These are phyloP conservation scores for Drosophila setosimentum DNA, from an alignment of 2,888 invertebrate species.

Conservation along the genomic window DNA sequence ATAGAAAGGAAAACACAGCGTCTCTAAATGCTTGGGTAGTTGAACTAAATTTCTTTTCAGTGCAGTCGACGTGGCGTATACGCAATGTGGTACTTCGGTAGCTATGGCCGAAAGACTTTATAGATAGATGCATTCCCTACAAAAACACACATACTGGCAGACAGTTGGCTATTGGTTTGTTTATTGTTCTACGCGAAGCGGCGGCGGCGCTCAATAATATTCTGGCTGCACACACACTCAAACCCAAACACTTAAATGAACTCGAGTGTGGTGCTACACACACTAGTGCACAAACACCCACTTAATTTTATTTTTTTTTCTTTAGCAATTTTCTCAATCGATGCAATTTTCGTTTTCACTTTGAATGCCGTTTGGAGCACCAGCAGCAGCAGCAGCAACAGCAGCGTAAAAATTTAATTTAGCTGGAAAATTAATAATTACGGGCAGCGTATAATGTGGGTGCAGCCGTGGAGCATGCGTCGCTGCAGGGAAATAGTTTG, in stretches of 20 bases:
- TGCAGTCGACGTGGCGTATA: constrained; percentile 61
- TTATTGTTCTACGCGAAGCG: constrained; percentile 57
- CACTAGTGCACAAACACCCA: constrained; percentile 17
- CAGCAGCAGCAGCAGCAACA: constrained; percentile 12
- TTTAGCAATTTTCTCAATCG: constrained; percentile 65
- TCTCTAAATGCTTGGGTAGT: constrained; percentile 33
- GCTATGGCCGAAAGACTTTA: constrained; percentile 12
- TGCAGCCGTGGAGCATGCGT: constrained; percentile 66
- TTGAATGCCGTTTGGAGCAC: constrained; percentile 42
- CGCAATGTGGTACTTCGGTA: constrained; percentile 47
- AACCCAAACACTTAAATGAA: neutral
- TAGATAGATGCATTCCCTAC: constrained; percentile 2
- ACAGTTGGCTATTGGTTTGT: constrained; percentile 54
- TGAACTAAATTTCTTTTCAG: constrained; percentile 61
- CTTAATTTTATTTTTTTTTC: constrained; percentile 40
- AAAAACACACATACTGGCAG: constrained; percentile 10
- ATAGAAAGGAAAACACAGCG: constrained; percentile 39
- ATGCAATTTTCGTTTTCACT: constrained; percentile 77
- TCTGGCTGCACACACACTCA: constrained; percentile 32
- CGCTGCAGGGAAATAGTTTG: constrained; percentile 36
- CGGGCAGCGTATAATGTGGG: constrained; percentile 70
- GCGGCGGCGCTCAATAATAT: constrained; percentile 64
- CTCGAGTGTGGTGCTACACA: constrained; percentile 6
- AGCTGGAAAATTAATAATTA: constrained; percentile 81
- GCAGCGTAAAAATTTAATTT: constrained; percentile 75